Evolutionary conservation across 2,888 invertebrate genomes (phyloP).

Genomic region (Phorcus lineatus): DNA sequence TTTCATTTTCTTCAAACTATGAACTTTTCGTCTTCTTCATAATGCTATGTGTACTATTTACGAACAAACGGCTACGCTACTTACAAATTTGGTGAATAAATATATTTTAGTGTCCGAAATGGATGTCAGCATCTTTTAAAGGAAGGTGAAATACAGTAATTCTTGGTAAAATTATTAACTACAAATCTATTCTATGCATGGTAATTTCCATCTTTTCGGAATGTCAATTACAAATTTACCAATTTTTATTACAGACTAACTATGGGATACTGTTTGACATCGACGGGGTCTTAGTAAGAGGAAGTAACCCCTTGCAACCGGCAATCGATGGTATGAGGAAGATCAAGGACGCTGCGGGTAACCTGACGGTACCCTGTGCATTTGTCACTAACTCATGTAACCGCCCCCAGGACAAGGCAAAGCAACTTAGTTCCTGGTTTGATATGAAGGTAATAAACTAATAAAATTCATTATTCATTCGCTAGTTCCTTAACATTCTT

Average conservation of each 20-base stretch:
- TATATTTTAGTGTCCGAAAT: no score
- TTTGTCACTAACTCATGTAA: conserved; percentile 75
- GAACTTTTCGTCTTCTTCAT: no score
- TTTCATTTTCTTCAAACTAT: no score
- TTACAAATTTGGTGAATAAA: no score
- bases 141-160: no score
- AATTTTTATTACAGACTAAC: conserved; percentile 59
- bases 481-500: background rate
- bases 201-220: no score
- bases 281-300: conserved; percentile 74
- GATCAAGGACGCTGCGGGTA: conserved; percentile 66
- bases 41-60: no score
- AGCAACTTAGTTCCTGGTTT: conserved; percentile 70
- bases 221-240: no score
- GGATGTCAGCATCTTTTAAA: no score
- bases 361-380: conserved; percentile 70
- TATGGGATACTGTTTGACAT: conserved; percentile 76
- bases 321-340: conserved; percentile 66
- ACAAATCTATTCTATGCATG: no score
- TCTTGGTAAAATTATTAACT: no score
- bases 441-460: conserved; percentile 56
- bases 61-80: no score
- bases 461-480: background rate
- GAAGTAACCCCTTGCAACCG: conserved; percentile 68
- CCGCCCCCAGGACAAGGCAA: conserved; percentile 69